Conservation (phyloP, 1,140 invertebrate species). For the roundworm (Caenorhabditis elegans) region WBcel235 BX284606.5:884001-884500, state of each 20-base stretch:
- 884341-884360: slow-evolving; percentile 56
- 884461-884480: slow-evolving; percentile 65
- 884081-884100: slow-evolving; percentile 61
- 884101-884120: slow-evolving; percentile 41
- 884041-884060: slow-evolving; percentile 62
- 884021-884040: slow-evolving; percentile 65
- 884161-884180: slow-evolving; percentile 64
- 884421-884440: background rate
- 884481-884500: slow-evolving; percentile 59
- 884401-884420: slow-evolving; percentile 65
- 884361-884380: slow-evolving; percentile 64
- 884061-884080: slow-evolving; percentile 60
- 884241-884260: slow-evolving; percentile 62
- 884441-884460: too few species aligned
- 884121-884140: background rate
- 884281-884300: slow-evolving; percentile 64
- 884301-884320: slow-evolving; percentile 52
- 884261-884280: slow-evolving; percentile 63
- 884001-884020: slow-evolving; percentile 65
- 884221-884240: slow-evolving; percentile 60
- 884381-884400: slow-evolving; percentile 61
- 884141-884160: slow-evolving; percentile 40
- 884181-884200: slow-evolving; percentile 56
- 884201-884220: slow-evolving; percentile 64
- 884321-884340: slow-evolving; percentile 46